These are phyloP conservation scores for Schizotus pectinicornis DNA, from an alignment of 2,888 invertebrate species.

Conservation along the genomic window DNA sequence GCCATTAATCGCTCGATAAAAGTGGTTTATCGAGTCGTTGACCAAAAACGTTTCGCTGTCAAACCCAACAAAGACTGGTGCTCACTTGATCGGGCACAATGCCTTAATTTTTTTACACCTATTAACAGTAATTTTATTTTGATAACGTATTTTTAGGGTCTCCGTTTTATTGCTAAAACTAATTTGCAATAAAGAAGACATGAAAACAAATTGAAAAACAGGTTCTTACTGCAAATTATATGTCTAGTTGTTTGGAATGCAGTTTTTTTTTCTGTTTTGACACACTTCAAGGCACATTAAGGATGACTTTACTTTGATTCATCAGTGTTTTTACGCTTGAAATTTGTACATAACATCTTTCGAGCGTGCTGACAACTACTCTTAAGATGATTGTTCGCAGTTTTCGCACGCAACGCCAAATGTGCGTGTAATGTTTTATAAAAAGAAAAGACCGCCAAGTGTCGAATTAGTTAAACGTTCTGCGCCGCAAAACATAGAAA, in stretches of 20 bases:
- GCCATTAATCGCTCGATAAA: too few species aligned
- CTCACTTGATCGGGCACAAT: too few species aligned
- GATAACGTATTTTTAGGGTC: constrained; percentile 5
- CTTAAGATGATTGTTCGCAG: constrained; percentile 5
- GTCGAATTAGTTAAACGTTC: too few species aligned
- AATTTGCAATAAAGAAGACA: constrained; percentile 50
- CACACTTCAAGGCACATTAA: constrained; percentile 35
- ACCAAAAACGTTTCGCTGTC: too few species aligned
- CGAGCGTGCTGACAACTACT: constrained; percentile 7
- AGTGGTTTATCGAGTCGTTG: too few species aligned
- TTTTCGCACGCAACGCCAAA: constrained; percentile 1
- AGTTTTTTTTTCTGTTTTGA: constrained; percentile 46
- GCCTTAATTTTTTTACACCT: neutral
- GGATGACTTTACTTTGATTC: constrained; percentile 24
- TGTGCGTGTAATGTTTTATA: constrained; percentile 1
- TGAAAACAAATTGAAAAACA: constrained; percentile 53
- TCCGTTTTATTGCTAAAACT: constrained; percentile 36
- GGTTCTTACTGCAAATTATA: constrained; percentile 51
- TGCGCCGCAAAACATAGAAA: too few species aligned
- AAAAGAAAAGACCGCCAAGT: too few species aligned
- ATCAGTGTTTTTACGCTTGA: constrained; percentile 23
- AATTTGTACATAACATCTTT: constrained; percentile 23
- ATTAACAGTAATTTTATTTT: constrained; percentile 23
- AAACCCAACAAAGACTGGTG: too few species aligned
- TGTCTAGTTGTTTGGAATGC: constrained; percentile 50